These are phyloP conservation scores for Sapayoa aenigma DNA, from an alignment of 2,113 vertebrate genomes.

Conservation along the genomic window DNA sequence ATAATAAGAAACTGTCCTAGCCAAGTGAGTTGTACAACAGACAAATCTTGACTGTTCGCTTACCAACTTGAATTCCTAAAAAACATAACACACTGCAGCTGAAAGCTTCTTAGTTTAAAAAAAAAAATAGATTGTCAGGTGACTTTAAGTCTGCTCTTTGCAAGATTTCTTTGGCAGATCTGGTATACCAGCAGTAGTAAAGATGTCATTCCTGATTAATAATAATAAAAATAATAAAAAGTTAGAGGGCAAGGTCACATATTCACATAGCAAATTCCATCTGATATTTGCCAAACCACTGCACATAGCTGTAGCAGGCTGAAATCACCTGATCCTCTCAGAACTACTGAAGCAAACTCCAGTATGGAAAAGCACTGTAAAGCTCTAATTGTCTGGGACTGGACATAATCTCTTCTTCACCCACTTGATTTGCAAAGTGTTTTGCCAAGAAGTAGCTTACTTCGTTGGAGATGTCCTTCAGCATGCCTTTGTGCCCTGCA, in stretches of 20 bases:
- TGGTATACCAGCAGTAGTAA: not conserved
- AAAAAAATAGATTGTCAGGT: not conserved
- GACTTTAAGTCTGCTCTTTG: not conserved
- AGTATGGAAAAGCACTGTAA: not conserved
- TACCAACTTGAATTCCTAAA: not conserved
- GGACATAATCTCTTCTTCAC: constrained; percentile 18
- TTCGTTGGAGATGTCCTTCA: not conserved
- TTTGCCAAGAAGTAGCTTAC: not conserved
- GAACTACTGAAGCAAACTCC: not conserved
- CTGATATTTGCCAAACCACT: not conserved
- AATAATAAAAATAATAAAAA: not conserved
- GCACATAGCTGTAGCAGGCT: not conserved
- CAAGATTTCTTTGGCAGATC: not conserved
- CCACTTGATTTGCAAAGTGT: not conserved
- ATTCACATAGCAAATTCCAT: not conserved
- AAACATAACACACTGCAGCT: not conserved
- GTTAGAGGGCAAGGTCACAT: not conserved
- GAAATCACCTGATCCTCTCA: constrained; percentile 15
- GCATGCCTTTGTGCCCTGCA: not conserved
- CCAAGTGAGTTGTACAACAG: accelerated
- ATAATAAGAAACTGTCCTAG: not conserved
- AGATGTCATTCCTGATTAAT: not conserved
- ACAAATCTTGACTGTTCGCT: not conserved
- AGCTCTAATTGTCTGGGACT: not conserved
- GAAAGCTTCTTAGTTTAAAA: not conserved